A percentile compares a stretch with the other conserved stretches of the same genome.
Evolutionary conservation across 1,140 invertebrate species (phyloP).

Genomic region (Dendrolimus kikuchii): DNA sequence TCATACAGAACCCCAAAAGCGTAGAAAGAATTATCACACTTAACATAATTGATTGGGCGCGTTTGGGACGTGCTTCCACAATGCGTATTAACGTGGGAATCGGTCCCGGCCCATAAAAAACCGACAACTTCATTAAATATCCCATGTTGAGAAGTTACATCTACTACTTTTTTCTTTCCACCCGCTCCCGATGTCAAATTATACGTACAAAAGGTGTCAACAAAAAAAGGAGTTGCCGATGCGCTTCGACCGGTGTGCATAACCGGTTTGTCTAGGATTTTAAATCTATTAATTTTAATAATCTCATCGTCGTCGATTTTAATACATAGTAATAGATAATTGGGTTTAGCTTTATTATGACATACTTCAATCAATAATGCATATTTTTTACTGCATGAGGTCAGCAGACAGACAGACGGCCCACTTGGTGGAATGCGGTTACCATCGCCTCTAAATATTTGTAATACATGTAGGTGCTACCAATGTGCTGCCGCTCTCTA

Average conservation of each 20-base stretch:
- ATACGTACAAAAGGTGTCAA: constrained; percentile 70
- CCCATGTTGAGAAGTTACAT: constrained; percentile 67
- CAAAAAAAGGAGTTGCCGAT: constrained; percentile 52
- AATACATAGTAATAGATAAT: not conserved
- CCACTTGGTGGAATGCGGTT: no score
- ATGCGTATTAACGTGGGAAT: constrained; percentile 54
- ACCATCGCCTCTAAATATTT: no score
- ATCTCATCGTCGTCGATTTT: not conserved
- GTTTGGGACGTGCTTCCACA: constrained; percentile 58
- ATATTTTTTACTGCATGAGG: no score
- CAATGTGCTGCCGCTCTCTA: no score
- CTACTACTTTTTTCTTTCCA: constrained; percentile 56
- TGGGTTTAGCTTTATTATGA: not conserved
- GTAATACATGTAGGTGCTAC: no score
- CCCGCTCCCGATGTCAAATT: constrained; percentile 67
- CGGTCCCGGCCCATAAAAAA: constrained; percentile 36
- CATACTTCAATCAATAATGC: no score
- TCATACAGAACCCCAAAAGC: no score
- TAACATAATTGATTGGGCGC: constrained; percentile 67
- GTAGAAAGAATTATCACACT: constrained; percentile 52
- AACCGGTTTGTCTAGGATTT: constrained; percentile 40
- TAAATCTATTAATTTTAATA: not conserved
- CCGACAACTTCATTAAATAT: constrained; percentile 69
- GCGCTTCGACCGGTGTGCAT: constrained; percentile 27
- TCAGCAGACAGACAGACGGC: no score